Conservation (phyloP, 2,113 vertebrate species). For the Sphyrna mokarran region DNA sequence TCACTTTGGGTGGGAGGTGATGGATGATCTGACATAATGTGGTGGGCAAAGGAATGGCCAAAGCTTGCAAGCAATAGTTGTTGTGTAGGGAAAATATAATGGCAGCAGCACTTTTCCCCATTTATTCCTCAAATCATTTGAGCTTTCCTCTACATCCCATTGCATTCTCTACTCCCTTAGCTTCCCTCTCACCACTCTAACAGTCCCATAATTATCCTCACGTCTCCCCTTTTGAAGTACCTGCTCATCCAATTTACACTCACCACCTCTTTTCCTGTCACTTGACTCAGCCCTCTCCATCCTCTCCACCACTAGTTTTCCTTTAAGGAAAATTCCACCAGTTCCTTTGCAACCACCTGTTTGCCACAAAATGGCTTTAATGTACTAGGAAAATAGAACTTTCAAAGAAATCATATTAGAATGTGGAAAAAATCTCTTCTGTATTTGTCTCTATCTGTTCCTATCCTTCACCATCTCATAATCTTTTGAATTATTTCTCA, state of each 20-base stretch:
- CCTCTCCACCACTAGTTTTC: not conserved
- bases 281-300: not conserved
- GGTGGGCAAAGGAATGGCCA: not conserved
- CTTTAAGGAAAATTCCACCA: not conserved
- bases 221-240: no score
- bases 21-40: not conserved
- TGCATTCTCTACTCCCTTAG: not conserved
- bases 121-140: not conserved
- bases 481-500: not conserved
- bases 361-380: not conserved
- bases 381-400: not conserved
- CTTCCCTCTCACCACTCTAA: not conserved
- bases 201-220: no score
- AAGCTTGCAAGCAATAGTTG: not conserved
- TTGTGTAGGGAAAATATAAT: not conserved
- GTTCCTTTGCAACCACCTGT: not conserved
- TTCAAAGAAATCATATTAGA: not conserved
- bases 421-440: not conserved
- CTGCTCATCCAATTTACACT: no score
- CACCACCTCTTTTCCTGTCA: no score
- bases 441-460: not conserved
- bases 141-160: not conserved
- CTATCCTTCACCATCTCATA: not conserved
- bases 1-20: not conserved
- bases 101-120: not conserved